These are phyloP conservation scores for Ellobius talpinus DNA, from an alignment of 2,113 vertebrate species.

Conservation along the genomic window DNA sequence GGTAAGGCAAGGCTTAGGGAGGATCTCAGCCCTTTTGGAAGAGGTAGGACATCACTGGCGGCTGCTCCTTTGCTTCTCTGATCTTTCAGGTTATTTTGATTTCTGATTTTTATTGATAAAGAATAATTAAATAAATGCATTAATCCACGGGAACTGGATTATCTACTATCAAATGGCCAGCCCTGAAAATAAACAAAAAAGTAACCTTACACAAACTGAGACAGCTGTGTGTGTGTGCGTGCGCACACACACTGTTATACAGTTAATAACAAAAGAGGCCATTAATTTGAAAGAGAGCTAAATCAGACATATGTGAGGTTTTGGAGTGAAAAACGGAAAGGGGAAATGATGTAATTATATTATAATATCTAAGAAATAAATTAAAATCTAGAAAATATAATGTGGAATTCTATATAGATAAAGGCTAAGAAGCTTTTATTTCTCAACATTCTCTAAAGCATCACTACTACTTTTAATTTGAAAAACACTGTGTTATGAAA, in stretches of 20 bases:
- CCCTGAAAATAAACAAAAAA: not conserved
- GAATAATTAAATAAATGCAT: not conserved
- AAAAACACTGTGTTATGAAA: not conserved
- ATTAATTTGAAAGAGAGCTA: not conserved
- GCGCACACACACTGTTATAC: not conserved
- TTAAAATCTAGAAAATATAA: not conserved
- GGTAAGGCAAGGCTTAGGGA: not conserved
- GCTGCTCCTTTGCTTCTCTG: not conserved
- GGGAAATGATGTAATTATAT: not conserved
- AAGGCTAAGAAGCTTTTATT: constrained; percentile 24
- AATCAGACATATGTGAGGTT: too few species aligned
- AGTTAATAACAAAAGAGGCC: not conserved
- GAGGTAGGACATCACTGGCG: not conserved
- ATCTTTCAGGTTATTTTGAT: not conserved
- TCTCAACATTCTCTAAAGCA: not conserved
- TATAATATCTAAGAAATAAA: not conserved
- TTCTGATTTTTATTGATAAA: not conserved
- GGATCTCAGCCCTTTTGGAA: not conserved
- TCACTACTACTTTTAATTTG: not conserved
- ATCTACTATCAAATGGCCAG: not conserved
- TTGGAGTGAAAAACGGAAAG: not conserved
- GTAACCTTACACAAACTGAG: not conserved
- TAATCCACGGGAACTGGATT: not conserved
- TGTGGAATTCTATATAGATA: not conserved
- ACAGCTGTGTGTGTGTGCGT: not conserved